Conservation (phyloP, 2,888 invertebrate genomes). For the Sphaerophoria rueppellii region DNA sequence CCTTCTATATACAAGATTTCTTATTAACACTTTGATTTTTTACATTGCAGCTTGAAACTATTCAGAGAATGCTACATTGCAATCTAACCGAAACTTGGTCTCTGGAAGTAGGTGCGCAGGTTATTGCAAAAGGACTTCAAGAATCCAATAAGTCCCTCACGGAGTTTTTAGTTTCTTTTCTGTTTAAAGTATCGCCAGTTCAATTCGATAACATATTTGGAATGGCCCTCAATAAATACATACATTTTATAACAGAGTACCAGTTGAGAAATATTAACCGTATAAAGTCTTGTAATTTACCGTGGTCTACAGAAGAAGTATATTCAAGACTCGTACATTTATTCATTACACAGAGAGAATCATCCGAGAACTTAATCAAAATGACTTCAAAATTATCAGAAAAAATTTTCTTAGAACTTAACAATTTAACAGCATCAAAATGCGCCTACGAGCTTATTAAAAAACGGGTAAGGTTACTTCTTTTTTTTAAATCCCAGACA, state of each 20-base stretch:
- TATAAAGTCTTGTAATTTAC: constrained; percentile 5
- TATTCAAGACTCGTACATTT: constrained; percentile 44
- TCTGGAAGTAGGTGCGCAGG: constrained; percentile 27
- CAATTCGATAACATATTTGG: constrained; percentile 40
- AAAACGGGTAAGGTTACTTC: constrained; percentile 28
- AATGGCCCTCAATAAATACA: constrained; percentile 36
- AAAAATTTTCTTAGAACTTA: constrained; percentile 39
- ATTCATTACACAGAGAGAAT: constrained; percentile 55
- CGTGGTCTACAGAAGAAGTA: constrained; percentile 1
- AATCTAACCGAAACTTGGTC: not conserved
- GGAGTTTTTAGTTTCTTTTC: constrained; percentile 50
- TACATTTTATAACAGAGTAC: constrained; percentile 43
- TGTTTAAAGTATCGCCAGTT: constrained; percentile 33
- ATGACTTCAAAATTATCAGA: constrained; percentile 42
- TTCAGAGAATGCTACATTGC: constrained; percentile 42
- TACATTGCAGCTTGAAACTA: constrained; percentile 50
- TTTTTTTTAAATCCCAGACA: not conserved
- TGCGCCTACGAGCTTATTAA: constrained; percentile 46
- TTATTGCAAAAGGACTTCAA: constrained; percentile 43
- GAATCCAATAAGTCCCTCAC: constrained; percentile 28
- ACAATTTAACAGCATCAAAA: constrained; percentile 30
- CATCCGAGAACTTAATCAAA: constrained; percentile 49
- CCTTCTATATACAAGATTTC: too few species aligned
- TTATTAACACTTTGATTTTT: not conserved
- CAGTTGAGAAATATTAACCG: constrained; percentile 47